A percentile compares a stretch with the other conserved stretches of the same genome.
phyloP scores from a whole-genome alignment of 2,113 vertebrate genomes.

The Numida meleagris region DNA sequence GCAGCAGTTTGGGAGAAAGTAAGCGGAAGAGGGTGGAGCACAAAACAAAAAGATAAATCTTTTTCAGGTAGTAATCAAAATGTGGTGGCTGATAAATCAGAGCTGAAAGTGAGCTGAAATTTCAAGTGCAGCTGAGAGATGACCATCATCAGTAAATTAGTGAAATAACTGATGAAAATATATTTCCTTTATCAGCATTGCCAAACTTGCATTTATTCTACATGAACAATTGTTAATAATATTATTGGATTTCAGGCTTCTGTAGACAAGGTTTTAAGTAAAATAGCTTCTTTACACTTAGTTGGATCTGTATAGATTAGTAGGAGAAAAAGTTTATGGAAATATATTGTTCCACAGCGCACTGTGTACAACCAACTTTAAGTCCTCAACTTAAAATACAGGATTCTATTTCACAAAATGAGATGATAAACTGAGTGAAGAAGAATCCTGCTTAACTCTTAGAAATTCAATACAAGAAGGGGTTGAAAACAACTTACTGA shows the following conservation, averaged over 20 bases:
- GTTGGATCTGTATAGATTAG: neutral
- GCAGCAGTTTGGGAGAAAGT: neutral
- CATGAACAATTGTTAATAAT: neutral
- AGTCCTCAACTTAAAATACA: neutral
- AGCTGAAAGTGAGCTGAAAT: neutral
- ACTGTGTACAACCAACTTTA: neutral
- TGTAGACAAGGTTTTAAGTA: neutral
- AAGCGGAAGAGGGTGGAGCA: neutral
- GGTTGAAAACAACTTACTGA: neutral
- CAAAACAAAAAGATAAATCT: rapidly evolving
- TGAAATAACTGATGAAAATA: neutral
- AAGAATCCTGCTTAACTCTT: neutral
- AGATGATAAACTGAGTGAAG: neutral
- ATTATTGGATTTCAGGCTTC: neutral
- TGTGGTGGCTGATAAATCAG: neutral
- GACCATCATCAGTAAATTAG: neutral
- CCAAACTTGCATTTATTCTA: neutral
- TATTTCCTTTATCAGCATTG: neutral
- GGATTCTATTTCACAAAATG: neutral
- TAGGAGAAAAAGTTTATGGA: neutral
- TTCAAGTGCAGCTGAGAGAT: neutral
- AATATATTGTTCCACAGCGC: neutral
- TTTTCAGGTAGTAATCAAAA: neutral
- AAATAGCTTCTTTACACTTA: neutral
- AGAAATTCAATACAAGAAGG: neutral